Base-by-base conservation (phyloP, 2,113 vertebrate genomes). In the Spizaetus ornatus region DNA sequence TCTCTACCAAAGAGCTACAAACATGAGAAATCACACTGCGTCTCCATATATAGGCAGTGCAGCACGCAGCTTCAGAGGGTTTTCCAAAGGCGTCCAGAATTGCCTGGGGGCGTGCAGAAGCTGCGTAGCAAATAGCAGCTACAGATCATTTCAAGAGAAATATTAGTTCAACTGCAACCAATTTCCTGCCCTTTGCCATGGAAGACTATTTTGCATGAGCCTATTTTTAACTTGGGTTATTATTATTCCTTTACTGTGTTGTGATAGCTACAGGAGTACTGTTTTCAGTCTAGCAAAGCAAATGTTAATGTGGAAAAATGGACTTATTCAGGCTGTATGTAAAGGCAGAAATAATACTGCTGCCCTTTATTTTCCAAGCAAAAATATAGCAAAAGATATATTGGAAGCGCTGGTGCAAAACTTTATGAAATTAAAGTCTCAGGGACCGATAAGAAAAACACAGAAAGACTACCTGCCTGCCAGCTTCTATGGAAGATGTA, bases 181-280 rank as follows among this genome's bases (percentile, higher is more conserved):
- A 93, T 97, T 97, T 97, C 96, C 95, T 95, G 83, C 56, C 53
- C 56, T 93, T 97, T 97, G 71, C 80, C 66, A 82, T 32, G 40
- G 66, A 40, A 91, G n/a, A 50, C 9, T 96, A 29, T 89, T 91
- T 92, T 86, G 63, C 62, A 82, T 29, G 50, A 87, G 27, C 32
- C 55, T 93, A 69, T 95, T 96, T 94, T 88, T 79, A 90, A 31
- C 74, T 69, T n/a, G 43, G 34, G 16, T 91, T 95, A n/a, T 85
- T 95, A n/a, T 79, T 92, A 76, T 84, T 93, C 83, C 71, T 91
- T 74, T 62, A 63, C 25, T 80, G 3, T 73, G 73, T 61, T 94
- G 70, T 86, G 66, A 73, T 78, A 93, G 78, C 87, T 92, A 50
- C 48, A 82, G 88, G 52, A 27, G 1, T 59, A 62, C 71, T 32